phyloP scores from a whole-genome alignment of 2,797 vertebrate species.

The Rallus crepitans region DNA sequence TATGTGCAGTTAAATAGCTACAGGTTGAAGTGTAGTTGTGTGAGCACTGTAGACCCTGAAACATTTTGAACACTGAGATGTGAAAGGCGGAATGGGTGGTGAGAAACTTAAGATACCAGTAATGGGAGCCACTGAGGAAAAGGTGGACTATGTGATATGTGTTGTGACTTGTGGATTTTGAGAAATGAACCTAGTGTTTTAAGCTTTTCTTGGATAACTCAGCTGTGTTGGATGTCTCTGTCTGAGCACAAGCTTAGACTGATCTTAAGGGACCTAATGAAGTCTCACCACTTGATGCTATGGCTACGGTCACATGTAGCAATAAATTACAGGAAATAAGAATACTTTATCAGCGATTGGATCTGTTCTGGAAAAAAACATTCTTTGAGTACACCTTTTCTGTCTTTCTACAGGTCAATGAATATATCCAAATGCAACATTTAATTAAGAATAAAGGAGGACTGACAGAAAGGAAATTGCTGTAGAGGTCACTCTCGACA shows the following conservation, averaged over 20 bases:
- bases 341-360: not conserved
- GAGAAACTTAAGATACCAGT: not conserved
- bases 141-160: not conserved
- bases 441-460: conserved; percentile 38
- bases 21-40: no score
- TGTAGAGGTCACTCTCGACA: not conserved
- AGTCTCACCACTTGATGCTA: not conserved
- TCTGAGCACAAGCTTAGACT: not conserved
- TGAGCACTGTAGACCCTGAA: not conserved
- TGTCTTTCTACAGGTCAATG: not conserved
- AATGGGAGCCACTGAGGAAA: not conserved
- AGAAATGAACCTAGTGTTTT: not conserved
- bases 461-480: conserved; percentile 11
- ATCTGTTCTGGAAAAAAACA: not conserved
- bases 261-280: not conserved
- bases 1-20: not conserved
- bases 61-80: not conserved
- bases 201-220: not conserved
- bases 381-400: not conserved
- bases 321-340: conserved; percentile 50
- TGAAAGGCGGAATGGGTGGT: not conserved
- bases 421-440: not conserved
- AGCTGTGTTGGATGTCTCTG: not conserved
- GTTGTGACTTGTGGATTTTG: not conserved
- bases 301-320: not conserved